These are phyloP conservation scores for Heterodera filipjevi DNA, from an alignment of 2,888 invertebrate genomes.

Conservation along the genomic window DNA sequence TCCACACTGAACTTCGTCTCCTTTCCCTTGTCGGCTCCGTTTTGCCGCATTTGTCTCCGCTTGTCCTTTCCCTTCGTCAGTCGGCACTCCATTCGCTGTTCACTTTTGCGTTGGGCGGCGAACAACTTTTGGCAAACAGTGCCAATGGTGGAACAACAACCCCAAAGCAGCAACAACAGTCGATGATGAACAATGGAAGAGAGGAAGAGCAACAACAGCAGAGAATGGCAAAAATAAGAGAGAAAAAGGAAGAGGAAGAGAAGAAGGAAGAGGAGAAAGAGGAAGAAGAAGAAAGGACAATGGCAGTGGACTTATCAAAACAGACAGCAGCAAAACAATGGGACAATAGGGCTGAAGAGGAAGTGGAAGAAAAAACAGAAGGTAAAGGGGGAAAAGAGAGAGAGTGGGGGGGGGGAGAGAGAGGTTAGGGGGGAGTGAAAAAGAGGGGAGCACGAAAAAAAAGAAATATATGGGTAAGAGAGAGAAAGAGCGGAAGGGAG, in stretches of 20 bases:
- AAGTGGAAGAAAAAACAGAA: neutral
- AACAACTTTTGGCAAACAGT: neutral
- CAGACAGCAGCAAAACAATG: neutral
- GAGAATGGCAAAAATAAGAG: too few relatives aligned
- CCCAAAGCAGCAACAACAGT: neutral
- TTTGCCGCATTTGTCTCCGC: conserved; percentile 18
- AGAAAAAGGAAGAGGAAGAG: neutral
- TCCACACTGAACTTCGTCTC: conserved; percentile 29
- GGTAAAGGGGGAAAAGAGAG: too few relatives aligned
- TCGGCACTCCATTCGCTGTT: conserved; percentile 28
- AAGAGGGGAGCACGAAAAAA: neutral
- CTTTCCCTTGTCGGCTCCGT: conserved; percentile 21
- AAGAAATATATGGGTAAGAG: too few relatives aligned
- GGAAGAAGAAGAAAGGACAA: neutral
- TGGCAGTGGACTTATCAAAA: too few relatives aligned
- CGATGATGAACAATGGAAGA: neutral
- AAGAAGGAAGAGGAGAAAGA: neutral
- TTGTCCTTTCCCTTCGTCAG: conserved; percentile 27
- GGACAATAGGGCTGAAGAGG: neutral
- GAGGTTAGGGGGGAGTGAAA: too few relatives aligned
- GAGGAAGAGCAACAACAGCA: neutral
- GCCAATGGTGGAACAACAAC: neutral
- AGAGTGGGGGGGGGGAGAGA: too few relatives aligned
- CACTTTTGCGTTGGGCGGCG: conserved; percentile 19
- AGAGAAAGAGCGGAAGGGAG: conserved; percentile 8